Percentiles rank a stretch among this genome's conserved stretches.
Conservation (phyloP, 2,888 invertebrate genomes). For the Caenorhabditis sulstoni region DNA sequence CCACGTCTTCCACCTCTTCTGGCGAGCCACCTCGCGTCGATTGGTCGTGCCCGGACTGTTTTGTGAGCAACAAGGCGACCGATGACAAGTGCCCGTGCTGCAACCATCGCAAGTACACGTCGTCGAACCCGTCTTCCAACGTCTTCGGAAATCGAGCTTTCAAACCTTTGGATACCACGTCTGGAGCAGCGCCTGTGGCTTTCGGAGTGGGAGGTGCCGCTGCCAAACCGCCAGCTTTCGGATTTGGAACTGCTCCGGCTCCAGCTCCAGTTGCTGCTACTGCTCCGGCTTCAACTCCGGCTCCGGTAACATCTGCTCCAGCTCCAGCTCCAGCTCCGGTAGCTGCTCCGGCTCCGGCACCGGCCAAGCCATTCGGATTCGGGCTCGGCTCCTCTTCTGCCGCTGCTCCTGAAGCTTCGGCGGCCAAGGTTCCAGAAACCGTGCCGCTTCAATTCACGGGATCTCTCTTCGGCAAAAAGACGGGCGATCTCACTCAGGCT, state of each 20-base stretch:
- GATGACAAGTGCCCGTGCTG: constrained; percentile 55
- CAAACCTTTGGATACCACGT: constrained; percentile 25
- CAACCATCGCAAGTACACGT: constrained; percentile 30
- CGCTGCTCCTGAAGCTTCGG: too few relatives aligned
- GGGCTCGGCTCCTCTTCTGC: too few relatives aligned
- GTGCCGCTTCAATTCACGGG: background rate
- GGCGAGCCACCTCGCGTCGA: constrained; percentile 16
- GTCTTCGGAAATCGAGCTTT: constrained; percentile 57
- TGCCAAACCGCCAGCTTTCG: constrained; percentile 14
- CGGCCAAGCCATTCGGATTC: too few relatives aligned
- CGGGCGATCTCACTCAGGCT: background rate
- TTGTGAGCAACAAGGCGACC: constrained; percentile 49
- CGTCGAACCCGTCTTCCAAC: constrained; percentile 34
- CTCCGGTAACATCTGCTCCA: background rate
- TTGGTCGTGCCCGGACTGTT: constrained; percentile 57
- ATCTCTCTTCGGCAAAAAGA: constrained; percentile 6
- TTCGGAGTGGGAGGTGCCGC: constrained; percentile 37
- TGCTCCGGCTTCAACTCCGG: background rate
- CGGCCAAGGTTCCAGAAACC: background rate
- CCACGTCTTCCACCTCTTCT: background rate
- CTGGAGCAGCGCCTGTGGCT: background rate
- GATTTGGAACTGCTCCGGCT: constrained; percentile 12
- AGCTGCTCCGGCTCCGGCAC: too few relatives aligned
- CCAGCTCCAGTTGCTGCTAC: background rate
- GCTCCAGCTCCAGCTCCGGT: background rate